Base-by-base conservation (phyloP, 2,888 invertebrate genomes). In the Proisotoma minuta region DNA sequence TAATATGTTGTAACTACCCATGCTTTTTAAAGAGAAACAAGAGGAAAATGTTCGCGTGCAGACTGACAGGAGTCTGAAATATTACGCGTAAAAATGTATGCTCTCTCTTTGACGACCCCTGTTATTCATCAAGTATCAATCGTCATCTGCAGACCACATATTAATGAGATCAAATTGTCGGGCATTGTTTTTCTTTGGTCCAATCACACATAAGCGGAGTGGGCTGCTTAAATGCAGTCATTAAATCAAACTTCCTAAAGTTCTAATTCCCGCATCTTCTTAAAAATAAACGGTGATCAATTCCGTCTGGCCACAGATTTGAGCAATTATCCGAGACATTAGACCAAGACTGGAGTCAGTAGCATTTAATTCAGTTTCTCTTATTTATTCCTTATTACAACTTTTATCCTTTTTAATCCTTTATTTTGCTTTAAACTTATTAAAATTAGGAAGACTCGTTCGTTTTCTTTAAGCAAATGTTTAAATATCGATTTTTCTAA, bases 61-160 rank as follows among this genome's bases (percentile, higher is more conserved):
- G 68, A 69, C 68, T 66, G 62, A 60, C 62, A 66, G 68, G 68
- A 66, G 60, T 62, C 68, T 61, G 63, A 64, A 61, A 58, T 63
- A 68, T 68, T 68, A 65, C 63, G 63, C 63, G 62, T 68, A 65
- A 68, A 65, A 68, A 63, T 62, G 61, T 65, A 65, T 65, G 64
- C 64, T 60, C 59, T 58, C 43, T 18, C 20, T 43, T 15, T 18
- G 43, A 43, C 18, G 58, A 52, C 54, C 54, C 60, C 57, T 65
- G 65, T 59, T 65, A 68, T 68, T 64, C 62, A 68, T 65, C 63
- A 68, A 56, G 59, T 62, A 68, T 63, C 65, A 68, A 68, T 68
- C 65, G 65, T 68, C 68, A 68, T 68, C 68, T 68, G 68, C 49
- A 60, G 52, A 65, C 65, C 53, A 62, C 65, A 65, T 68, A 60